Base-by-base conservation (phyloP, 2,797 vertebrate genomes). In the Microctenopoma lineatum region DNA sequence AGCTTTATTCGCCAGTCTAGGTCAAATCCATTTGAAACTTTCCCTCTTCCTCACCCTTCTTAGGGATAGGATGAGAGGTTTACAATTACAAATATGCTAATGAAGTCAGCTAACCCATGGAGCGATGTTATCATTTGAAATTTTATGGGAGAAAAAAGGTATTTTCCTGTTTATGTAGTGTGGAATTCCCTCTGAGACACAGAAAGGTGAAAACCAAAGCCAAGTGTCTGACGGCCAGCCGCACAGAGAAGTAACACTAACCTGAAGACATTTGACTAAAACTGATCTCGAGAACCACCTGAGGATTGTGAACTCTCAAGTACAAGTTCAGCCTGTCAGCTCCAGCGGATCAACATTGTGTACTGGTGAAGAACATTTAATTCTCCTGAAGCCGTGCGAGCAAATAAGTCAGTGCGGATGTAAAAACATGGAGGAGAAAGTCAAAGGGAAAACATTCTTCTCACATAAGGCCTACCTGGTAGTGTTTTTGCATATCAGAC, bases 301-400 rank as follows among this genome's bases (percentile, higher is more conserved):
- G 81, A 80, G 88, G 74, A 79, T 80, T 80, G 83, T 68, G 73
- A 84, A 87, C 81, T 75, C 79, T 76, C 55, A 47, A 80, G 82
- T 87, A 88, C 85, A 86, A 90, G 90, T 90, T 88, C 84, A 86
- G 83, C 69, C 83, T 90, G 89, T 91, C 89, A 82, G 75, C 67
- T 53, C 70, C 29, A 4, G 71, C 63, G 72, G 76, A 84, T 84
- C 79, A 81, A 55, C 76, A 34, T 54, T 21, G n/a, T 65, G 77
- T 53, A 53, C 32, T 32, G 53, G 32, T 65, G 71, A 57, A 72
- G 81, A 76, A 77, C 61, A 41, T 5, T 1, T 34, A 69, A 73
- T 82, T 80, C 83, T 72, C 58, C 50, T 13, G 66, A 70, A 68
- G 67, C 66, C 1, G 47, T n/a, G 41, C 60, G 77, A 76, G 75